Base-by-base conservation (phyloP, 1,140 invertebrate species). In the Philotrypesis tridentata region DNA sequence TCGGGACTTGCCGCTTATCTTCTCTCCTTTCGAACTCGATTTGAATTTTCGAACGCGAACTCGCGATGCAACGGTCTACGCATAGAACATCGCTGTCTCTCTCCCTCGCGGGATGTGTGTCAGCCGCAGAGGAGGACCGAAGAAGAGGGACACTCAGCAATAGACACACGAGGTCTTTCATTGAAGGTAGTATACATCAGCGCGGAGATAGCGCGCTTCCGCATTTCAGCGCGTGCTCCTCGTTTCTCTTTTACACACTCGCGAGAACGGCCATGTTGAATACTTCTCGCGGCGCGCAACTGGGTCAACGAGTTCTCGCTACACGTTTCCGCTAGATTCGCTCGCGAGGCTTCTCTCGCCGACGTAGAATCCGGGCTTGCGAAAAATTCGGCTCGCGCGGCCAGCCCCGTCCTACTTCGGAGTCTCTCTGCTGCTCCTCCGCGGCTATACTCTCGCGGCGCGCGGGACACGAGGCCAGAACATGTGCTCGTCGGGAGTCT, bases 131-230 rank as follows among this genome's bases (percentile, higher is more conserved):
- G 23, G 27, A 25, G 25, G 61, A 65, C 9, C 9, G 61, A 65
- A 65, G 61, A 65, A 65, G 27, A 29, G 14, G 27, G 25, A 14
- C 61, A n/a, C n/a, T n/a, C n/a, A n/a, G 61, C 27, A 55, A n/a
- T n/a, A 29, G 61, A 65, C 8, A 27, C 61, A 29, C 61, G 61
- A 65, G 25, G 61, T 29, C n/a, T n/a, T n/a, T 65, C 27, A 25
- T 27, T 65, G 25, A 25, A 65, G 61, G 61, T 65, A 65, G 89
- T 86, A 88, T 88, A n/a, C n/a, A 65, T 65, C 61, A 65, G 6
- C 25, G 55, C 17, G 74, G 14, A 61, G 55, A 31, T 29, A 61
- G 29, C 23, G 74, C 74, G 31, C n/a, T 40, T 29, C 29, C 29
- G 67, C 65, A 60, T 31, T 55, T 23, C 31, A 37, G 61, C 77